Conservation (phyloP, 2,113 vertebrate genomes). For the rabbit (Oryctolagus cuniculus) region mOryCun1.1 NC_091440.1:44279501-44280000, state of each 20-base stretch:
- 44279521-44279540: conserved; percentile 76
- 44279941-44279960: background rate
- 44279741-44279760: conserved; percentile 44
- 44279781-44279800: background rate
- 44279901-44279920: background rate
- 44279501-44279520: conserved; percentile 71
- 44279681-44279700: too few relatives aligned
- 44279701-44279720: conserved; percentile 78
- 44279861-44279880: background rate
- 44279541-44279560: conserved; percentile 85
- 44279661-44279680: conserved; percentile 76
- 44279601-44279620: conserved; percentile 84
- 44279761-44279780: conserved; percentile 56
- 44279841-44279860: background rate
- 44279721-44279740: conserved; percentile 84
- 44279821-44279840: background rate
- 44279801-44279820: background rate
- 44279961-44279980: background rate
- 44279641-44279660: conserved; percentile 82
- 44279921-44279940: background rate
- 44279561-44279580: conserved; percentile 89
- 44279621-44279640: conserved; percentile 86
- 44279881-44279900: background rate
- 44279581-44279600: conserved; percentile 88
- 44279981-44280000: background rate